phyloP scores from a whole-genome alignment of 2,797 vertebrate species.

The Galagoides demidoff region DNA sequence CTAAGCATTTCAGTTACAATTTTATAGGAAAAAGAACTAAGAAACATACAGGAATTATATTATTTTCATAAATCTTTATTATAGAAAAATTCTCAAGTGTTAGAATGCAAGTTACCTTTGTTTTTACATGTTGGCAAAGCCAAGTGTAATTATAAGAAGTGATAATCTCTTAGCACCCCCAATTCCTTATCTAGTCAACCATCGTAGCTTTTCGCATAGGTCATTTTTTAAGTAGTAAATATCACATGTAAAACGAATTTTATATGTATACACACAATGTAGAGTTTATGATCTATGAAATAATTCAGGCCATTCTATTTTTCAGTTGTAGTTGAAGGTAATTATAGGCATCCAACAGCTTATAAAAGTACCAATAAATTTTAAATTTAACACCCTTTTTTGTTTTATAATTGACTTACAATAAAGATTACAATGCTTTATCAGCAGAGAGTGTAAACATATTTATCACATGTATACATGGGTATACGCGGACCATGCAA shows the following conservation, averaged over 20 bases:
- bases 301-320: background rate
- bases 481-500: background rate
- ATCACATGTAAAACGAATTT: background rate
- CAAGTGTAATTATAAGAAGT: background rate
- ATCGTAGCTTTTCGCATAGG: background rate
- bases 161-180: background rate
- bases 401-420: background rate
- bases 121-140: background rate
- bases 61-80: background rate
- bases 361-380: background rate
- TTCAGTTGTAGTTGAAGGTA: background rate
- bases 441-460: background rate
- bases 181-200: background rate
- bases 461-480: background rate
- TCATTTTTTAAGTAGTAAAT: background rate
- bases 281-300: background rate
- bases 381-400: background rate
- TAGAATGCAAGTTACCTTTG: background rate
- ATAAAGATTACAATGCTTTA: background rate
- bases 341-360: background rate
- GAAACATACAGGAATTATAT: background rate
- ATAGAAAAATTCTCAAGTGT: background rate
- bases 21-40: background rate
- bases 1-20: background rate
- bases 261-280: background rate